These are phyloP conservation scores for Achroia grisella DNA, from an alignment of 1,140 invertebrate species.

Conservation along the genomic window DNA sequence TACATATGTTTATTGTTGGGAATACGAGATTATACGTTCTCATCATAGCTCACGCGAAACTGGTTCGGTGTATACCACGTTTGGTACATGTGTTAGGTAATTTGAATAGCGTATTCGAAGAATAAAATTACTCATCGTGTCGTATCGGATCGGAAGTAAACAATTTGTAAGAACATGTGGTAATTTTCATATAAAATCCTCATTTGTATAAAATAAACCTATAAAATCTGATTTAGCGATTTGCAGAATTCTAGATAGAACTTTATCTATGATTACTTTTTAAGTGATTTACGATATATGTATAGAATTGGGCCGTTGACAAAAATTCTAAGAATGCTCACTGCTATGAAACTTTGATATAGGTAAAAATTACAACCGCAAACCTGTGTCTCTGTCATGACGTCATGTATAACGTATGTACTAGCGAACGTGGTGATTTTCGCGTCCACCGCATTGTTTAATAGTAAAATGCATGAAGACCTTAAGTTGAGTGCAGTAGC, in stretches of 20 bases:
- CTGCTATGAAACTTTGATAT: neutral
- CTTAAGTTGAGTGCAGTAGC: neutral
- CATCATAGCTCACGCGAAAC: neutral
- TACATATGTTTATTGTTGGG: too few species aligned
- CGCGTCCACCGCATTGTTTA: neutral
- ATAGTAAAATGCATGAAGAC: neutral
- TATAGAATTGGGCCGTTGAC: too few species aligned
- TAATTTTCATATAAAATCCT: too few species aligned
- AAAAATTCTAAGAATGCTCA: conserved; percentile 11
- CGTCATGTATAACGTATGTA: conserved; percentile 22
- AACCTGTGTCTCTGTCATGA: conserved; percentile 19
- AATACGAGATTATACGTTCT: neutral
- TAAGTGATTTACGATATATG: too few species aligned
- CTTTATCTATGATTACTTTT: too few species aligned
- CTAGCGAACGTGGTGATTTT: neutral
- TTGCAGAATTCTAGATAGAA: too few species aligned
- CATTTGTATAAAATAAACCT: too few species aligned
- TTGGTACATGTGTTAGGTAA: conserved; percentile 22
- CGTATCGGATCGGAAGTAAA: conserved; percentile 30
- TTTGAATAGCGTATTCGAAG: conserved; percentile 19
- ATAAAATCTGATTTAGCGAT: too few species aligned
- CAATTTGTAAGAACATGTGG: conserved; percentile 14
- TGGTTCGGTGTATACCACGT: neutral
- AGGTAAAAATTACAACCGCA: conserved; percentile 18
- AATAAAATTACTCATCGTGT: conserved; percentile 24